These are phyloP conservation scores for Bactericera cockerelli DNA, from an alignment of 1,140 invertebrate genomes.

Conservation along the genomic window DNA sequence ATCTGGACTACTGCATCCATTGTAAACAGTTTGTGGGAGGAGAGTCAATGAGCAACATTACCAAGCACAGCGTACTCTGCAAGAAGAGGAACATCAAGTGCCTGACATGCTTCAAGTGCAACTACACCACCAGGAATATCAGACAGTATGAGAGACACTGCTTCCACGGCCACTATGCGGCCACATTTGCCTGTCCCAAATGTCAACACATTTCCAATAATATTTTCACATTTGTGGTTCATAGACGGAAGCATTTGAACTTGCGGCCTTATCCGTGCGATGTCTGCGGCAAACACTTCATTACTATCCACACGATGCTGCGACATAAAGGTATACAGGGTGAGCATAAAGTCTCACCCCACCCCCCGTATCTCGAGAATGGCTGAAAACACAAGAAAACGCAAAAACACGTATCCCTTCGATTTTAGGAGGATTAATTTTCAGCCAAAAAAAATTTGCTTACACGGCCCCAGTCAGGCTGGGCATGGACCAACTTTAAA, in stretches of 20 bases:
- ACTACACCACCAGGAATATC: neutral
- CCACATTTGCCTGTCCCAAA: neutral
- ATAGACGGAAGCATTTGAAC: neutral
- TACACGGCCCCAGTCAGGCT: no score
- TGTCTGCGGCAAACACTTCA: neutral
- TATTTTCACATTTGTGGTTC: constrained; percentile 1
- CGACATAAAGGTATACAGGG: neutral
- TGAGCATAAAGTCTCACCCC: no score
- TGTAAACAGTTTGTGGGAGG: neutral
- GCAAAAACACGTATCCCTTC: no score
- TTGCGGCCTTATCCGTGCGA: neutral
- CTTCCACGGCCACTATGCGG: neutral
- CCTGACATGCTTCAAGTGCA: neutral
- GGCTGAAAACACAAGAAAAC: no score
- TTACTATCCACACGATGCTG: neutral
- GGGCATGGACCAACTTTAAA: no score
- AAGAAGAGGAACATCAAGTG: neutral
- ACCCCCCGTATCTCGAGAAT: no score
- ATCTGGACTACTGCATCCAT: constrained; percentile 2
- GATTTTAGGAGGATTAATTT: no score
- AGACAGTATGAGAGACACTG: constrained; percentile 3
- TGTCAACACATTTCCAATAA: constrained; percentile 2
- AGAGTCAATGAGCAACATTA: constrained; percentile 3
- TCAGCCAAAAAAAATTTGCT: no score
- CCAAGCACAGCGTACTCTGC: neutral